Conservation (phyloP, 2,113 vertebrate genomes). For the Pygoscelis adeliae region DNA sequence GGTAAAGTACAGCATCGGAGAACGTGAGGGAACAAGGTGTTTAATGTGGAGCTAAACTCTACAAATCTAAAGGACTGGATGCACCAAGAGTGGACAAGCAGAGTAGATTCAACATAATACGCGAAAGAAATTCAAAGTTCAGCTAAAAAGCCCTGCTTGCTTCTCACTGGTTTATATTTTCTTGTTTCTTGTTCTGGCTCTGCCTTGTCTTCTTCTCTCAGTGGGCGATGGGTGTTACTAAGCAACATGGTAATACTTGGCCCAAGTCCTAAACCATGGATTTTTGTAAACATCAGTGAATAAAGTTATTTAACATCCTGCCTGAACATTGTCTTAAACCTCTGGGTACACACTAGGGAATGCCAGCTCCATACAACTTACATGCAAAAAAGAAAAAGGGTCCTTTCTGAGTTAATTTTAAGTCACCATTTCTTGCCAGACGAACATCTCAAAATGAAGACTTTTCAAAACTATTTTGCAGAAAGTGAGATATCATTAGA, state of each 20-base stretch:
- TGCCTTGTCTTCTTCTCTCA: slow-evolving; percentile 37
- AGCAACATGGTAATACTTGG: slow-evolving; percentile 40
- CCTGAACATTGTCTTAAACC: slow-evolving; percentile 14
- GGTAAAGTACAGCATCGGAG: neutral
- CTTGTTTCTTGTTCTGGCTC: slow-evolving; percentile 11
- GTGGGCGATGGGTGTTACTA: slow-evolving; percentile 5
- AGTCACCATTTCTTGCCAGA: neutral
- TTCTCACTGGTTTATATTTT: neutral
- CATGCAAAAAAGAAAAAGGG: neutral
- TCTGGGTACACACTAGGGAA: neutral
- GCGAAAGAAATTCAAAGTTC: neutral
- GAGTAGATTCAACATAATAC: neutral
- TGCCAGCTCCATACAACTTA: neutral
- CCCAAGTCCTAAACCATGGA: neutral
- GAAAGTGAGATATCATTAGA: neutral
- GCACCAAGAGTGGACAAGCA: neutral
- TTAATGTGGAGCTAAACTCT: neutral
- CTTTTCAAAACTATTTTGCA: neutral
- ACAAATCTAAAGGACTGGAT: neutral
- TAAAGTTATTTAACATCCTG: slow-evolving; percentile 40
- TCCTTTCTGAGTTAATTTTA: neutral
- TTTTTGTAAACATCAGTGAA: slow-evolving; percentile 44
- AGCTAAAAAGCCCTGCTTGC: neutral
- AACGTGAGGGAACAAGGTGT: neutral
- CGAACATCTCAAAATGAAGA: neutral